Evolutionary conservation across 1,140 invertebrate genomes (phyloP), one percentile per base, ranked within the genome.

Genomic region (Drosophila neocordata): DNA sequence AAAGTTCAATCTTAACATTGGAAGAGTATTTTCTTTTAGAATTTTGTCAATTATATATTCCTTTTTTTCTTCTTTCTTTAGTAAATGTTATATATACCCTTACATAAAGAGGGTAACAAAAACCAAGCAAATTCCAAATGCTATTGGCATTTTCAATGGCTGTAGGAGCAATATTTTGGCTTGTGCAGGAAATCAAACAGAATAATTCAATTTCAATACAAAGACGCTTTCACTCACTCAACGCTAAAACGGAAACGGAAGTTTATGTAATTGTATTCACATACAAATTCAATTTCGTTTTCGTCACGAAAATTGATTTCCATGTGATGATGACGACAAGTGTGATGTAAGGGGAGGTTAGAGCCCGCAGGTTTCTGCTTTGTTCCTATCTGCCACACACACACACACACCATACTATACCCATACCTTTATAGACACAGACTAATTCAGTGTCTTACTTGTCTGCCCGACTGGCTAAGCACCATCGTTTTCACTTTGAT

Each of bases 131-230:
- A 4, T 53, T 52, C 3, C 61, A 74, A 67, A 31, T 18, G 24
- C 38, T 41, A 51, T 35, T 35, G 65, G 24, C 11, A 35, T 53
- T 65, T 35, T 55, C 52, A 13, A 51, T 37, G 55, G 74, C 67
- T 75, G 79, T 79, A 88, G 79, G 72, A 72, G 60, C 78, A 75
- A 65, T 79, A 79, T 88, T 83, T 77, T 79, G 74, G 82, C 78
- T 82, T 88, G 78, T 72, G 71, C 72, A 79, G 87, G 81, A 89
- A 89, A 89, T 89, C 81, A 89, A 90, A 89, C 87, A 82, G 78
- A 89, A 89, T 89, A 89, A 89, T 89, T 89, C 87, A 85, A 85
- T 89, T 89, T 82, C 75, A 77, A 82, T 88, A 79, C 84, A 88
- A 88, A 77, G 79, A 79, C 76, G 51, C 75, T 76, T 65, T 73